Conservation (phyloP, 2,797 vertebrate species). For the Halcyon leucocephala region DNA sequence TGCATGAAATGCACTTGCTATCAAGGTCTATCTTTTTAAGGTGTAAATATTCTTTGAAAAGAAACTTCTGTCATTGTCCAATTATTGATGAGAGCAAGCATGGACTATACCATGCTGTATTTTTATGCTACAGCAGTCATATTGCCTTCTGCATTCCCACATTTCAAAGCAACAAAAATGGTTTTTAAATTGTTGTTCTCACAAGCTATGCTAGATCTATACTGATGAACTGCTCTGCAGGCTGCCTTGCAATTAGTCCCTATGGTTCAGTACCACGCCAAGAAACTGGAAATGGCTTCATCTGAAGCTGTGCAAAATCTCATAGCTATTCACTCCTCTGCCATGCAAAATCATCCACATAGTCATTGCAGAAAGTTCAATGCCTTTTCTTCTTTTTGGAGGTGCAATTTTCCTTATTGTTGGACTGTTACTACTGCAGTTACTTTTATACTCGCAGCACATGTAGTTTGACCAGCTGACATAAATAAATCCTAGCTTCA, state of each 20-base stretch:
- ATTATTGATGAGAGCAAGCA: not conserved
- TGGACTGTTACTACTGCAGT: not conserved
- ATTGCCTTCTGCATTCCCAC: not conserved
- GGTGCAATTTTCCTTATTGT: not conserved
- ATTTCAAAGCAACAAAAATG: not conserved
- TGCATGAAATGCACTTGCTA: not conserved
- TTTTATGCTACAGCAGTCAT: not conserved
- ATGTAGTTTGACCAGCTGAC: not conserved
- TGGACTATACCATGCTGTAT: not conserved
- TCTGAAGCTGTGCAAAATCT: not conserved
- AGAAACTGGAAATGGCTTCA: not conserved
- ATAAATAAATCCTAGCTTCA: not conserved
- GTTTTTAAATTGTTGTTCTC: not conserved
- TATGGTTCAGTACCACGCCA: not conserved
- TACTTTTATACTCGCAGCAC: not conserved
- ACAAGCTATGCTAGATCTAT: not conserved
- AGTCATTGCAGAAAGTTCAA: not conserved
- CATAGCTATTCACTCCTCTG: not conserved
- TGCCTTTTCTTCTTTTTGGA: not conserved
- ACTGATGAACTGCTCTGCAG: not conserved
- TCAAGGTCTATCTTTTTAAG: not conserved
- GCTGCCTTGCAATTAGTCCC: not conserved
- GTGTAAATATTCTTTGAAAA: not conserved
- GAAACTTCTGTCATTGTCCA: not conserved
- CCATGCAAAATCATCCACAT: accelerated